Evolutionary conservation across 2,888 invertebrate genomes (phyloP), one percentile per base, ranked within the genome.

Genomic region (Flexamia atlantica): DNA sequence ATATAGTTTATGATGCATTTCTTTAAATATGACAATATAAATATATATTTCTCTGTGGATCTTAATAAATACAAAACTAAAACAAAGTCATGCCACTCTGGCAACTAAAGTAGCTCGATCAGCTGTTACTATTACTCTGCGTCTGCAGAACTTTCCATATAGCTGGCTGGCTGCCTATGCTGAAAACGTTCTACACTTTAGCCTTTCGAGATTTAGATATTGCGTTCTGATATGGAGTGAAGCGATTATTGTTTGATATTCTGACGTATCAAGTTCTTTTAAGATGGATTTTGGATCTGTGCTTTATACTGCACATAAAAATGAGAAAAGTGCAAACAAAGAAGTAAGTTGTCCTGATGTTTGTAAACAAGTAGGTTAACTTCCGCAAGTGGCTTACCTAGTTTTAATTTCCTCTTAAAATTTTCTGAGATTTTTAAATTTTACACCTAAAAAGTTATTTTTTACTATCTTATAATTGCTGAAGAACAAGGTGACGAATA

Each of bases 211-310:
- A 9, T 46, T 46, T 12, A 36, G 36, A n/a, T n/a, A 40, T 40
- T 40, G 5, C 12, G 12, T 9, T 40, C 40, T 40, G 40, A 40
- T 46, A 46, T 46, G 46, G 46, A 3, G 46, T 14, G 46, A 12
- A 46, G 46, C 12, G 14, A 46, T 5, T 40, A 40, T 14, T 50
- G 17, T 4, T 7, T 50, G 7, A n/a, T n/a, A n/a, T n/a, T n/a
- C n/a, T 53, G 53, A 10, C 23, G 17, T 12, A 46, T 23, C 20
- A 23, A 53, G 20, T 23, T 10, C 23, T 2, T 28, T 64, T 2
- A 20, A 1, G 3, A 90, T 94, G 94, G 93, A 94, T 91, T 94
- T 94, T 88, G 92, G 92, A 70, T 90, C 92, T 14, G 87, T 94
- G 80, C 88, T 94, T 85, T 92, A 92, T 87, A 92, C 91, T 79